A percentile compares a stretch with the other conserved stretches of the same genome.
phyloP scores from a whole-genome alignment of 1,140 invertebrate species.

The Nomia melanderi region DNA sequence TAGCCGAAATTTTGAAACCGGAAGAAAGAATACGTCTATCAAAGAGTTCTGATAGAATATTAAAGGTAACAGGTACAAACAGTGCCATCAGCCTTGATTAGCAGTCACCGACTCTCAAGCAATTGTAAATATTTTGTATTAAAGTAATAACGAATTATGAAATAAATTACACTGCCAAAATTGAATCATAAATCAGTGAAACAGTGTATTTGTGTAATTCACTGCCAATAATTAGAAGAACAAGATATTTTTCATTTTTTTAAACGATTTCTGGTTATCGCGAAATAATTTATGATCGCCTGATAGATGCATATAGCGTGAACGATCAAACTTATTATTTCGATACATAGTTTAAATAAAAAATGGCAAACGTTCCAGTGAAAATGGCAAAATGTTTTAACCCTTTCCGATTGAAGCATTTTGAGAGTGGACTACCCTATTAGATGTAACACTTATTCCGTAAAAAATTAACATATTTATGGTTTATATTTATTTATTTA shows the following conservation, averaged over 20 bases:
- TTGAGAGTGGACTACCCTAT: no score
- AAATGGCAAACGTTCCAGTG: no score
- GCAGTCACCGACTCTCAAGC: slow-evolving; percentile 67
- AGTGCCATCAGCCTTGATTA: slow-evolving; percentile 80
- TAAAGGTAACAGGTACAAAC: slow-evolving; percentile 76
- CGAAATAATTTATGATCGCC: background rate
- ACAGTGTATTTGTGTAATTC: background rate
- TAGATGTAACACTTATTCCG: no score
- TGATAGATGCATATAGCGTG: no score
- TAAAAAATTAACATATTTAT: no score
- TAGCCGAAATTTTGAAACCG: slow-evolving; percentile 75
- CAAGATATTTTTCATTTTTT: background rate
- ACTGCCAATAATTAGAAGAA: background rate
- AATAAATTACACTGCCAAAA: slow-evolving; percentile 73
- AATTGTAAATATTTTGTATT: slow-evolving; percentile 79
- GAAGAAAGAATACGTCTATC: slow-evolving; percentile 72
- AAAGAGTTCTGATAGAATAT: slow-evolving; percentile 75
- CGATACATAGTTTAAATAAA: no score
- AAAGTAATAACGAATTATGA: slow-evolving; percentile 70
- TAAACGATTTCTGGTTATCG: background rate
- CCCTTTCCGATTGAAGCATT: no score
- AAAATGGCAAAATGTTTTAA: no score
- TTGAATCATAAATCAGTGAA: background rate
- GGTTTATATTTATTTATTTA: no score
- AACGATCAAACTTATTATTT: no score